Conservation (phyloP, 2,113 vertebrate species). For the Proteles cristata region DNA sequence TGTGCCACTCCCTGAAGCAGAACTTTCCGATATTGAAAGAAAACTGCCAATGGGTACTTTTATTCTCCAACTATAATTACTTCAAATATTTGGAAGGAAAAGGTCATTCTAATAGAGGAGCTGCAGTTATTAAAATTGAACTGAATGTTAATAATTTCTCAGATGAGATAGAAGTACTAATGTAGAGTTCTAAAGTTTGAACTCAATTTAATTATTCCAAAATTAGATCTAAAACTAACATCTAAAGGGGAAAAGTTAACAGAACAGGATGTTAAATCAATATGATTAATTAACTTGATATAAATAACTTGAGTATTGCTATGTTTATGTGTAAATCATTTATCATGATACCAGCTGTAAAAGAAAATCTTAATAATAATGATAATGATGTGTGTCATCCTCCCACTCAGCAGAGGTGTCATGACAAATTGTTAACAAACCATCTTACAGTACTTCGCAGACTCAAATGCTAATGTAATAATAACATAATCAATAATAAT, state of each 20-base stretch:
- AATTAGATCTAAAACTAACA: slow-evolving; percentile 66
- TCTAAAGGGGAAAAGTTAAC: slow-evolving; percentile 67
- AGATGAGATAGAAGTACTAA: slow-evolving; percentile 48
- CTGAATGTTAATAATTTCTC: slow-evolving; percentile 69
- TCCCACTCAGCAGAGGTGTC: slow-evolving; percentile 45
- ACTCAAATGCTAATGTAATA: slow-evolving; percentile 46
- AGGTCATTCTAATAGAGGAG: slow-evolving; percentile 56
- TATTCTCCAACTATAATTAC: slow-evolving; percentile 43
- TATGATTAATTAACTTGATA: slow-evolving; percentile 77
- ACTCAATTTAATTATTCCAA: slow-evolving; percentile 68
- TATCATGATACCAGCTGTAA: slow-evolving; percentile 70
- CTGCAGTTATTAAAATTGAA: slow-evolving; percentile 69
- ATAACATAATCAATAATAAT: slow-evolving; percentile 65
- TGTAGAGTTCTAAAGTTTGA: slow-evolving; percentile 54
- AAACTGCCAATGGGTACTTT: slow-evolving; percentile 37
- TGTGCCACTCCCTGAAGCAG: background rate
- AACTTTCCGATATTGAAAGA: slow-evolving; percentile 21
- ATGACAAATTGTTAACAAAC: slow-evolving; percentile 70
- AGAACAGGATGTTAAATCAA: slow-evolving; percentile 68
- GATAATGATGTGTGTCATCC: slow-evolving; percentile 67
- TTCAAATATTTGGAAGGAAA: slow-evolving; percentile 71
- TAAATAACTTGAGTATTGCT: slow-evolving; percentile 67
- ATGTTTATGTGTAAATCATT: slow-evolving; percentile 74
- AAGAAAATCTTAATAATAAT: slow-evolving; percentile 74
- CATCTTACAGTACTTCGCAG: slow-evolving; percentile 25